Evolutionary conservation across 2,113 vertebrate species (phyloP).

Genomic region (Gorsachius goisagi): DNA sequence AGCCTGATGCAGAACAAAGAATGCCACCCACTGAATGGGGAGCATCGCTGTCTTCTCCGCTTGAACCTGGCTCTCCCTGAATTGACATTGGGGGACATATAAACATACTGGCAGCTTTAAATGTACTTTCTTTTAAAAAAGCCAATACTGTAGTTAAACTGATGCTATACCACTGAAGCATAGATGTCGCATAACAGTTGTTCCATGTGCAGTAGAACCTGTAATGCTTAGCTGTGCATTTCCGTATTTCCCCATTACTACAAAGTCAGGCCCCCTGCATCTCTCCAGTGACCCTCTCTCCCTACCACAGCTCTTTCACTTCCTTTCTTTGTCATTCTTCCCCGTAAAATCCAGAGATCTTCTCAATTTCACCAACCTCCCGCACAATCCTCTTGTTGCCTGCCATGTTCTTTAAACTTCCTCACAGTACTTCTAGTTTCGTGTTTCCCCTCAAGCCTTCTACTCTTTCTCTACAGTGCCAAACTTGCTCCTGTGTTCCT

Average conservation of each 20-base stretch:
- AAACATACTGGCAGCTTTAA: not conserved
- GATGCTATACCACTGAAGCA: not conserved
- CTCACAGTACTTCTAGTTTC: constrained; percentile 14
- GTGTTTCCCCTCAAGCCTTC: not conserved
- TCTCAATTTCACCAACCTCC: constrained; percentile 1
- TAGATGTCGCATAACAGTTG: rapidly evolving
- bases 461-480: not conserved
- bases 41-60: not conserved
- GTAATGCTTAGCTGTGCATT: not conserved
- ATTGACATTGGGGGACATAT: not conserved
- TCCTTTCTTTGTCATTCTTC: constrained; percentile 24
- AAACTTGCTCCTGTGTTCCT: not conserved
- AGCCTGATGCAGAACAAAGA: not conserved
- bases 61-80: not conserved
- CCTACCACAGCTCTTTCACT: constrained; percentile 19
- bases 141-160: not conserved
- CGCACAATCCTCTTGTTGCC: constrained; percentile 7
- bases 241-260: not conserved
- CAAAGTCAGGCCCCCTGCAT: not conserved
- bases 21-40: not conserved
- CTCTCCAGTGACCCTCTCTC: not conserved
- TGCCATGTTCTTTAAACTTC: not conserved
- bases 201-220: not conserved
- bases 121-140: not conserved
- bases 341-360: constrained; percentile 23